Percentiles rank a stretch among this genome's conserved stretches.
Conservation (phyloP, 2,113 vertebrate species). For the Colaptes auratus region DNA sequence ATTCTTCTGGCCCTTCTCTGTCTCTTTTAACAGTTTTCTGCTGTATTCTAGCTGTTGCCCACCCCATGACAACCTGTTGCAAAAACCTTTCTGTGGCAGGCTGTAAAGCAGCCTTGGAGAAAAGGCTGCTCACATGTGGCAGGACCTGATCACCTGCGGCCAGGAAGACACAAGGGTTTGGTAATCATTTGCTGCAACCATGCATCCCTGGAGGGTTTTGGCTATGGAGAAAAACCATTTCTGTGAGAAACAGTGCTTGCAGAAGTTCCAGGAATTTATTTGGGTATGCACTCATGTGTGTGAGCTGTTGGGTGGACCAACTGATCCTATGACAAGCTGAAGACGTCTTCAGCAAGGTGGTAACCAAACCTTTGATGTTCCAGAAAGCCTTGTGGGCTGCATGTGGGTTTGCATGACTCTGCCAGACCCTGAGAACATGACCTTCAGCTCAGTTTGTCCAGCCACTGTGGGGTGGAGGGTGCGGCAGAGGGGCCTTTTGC, state of each 20-base stretch:
- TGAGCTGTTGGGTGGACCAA: not conserved
- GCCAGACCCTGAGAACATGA: not conserved
- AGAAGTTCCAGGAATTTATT: not conserved
- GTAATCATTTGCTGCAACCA: not conserved
- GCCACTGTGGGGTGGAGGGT: not conserved
- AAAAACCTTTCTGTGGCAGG: not conserved
- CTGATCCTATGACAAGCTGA: not conserved
- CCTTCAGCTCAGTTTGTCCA: not conserved
- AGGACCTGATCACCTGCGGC: not conserved
- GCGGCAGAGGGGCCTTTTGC: not conserved
- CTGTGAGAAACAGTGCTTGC: accelerated
- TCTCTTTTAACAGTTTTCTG: not conserved
- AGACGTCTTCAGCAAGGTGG: not conserved
- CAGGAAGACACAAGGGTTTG: not conserved
- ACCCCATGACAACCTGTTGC: not conserved
- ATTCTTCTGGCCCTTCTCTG: too few species aligned
- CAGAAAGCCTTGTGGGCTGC: not conserved
- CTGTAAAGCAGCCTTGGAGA: not conserved
- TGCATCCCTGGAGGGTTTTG: not conserved
- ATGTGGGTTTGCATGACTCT: not conserved
- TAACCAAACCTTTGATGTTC: not conserved
- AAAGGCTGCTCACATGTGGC: not conserved
- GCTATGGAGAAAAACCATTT: not conserved
- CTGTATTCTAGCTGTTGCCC: accelerated
- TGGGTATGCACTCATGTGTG: not conserved